Conservation (phyloP, 2,797 vertebrate genomes). For the Poecilia velifera region DNA sequence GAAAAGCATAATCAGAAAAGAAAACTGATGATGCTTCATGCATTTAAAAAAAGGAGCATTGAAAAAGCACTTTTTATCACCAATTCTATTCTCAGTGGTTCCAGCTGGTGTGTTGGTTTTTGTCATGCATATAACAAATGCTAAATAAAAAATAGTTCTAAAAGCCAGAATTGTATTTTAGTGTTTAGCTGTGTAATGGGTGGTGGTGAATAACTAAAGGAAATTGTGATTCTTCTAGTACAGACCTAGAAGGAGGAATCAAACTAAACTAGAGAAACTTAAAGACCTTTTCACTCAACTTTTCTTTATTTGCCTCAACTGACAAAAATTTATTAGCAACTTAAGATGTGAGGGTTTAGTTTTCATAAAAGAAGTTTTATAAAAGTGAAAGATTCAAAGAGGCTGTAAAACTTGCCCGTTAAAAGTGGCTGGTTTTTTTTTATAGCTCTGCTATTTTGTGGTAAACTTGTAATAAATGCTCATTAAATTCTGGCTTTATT, state of each 20-base stretch:
- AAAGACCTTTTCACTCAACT: neutral
- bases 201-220: neutral
- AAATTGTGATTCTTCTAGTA: neutral
- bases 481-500: conserved; percentile 50
- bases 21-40: neutral
- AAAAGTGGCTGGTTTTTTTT: conserved; percentile 1
- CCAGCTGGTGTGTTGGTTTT: too few relatives aligned
- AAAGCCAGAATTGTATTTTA: too few relatives aligned
- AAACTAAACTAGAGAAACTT: neutral
- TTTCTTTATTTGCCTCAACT: neutral
- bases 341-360: neutral
- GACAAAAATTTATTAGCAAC: neutral
- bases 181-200: too few relatives aligned
- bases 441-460: conserved; percentile 11
- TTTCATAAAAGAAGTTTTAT: neutral
- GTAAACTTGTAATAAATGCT: conserved; percentile 32
- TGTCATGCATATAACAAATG: too few relatives aligned
- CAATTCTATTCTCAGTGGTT: too few relatives aligned
- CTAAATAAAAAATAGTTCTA: too few relatives aligned
- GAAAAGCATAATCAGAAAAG: neutral
- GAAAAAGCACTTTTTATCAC: too few relatives aligned
- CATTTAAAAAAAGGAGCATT: too few relatives aligned
- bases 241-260: neutral
- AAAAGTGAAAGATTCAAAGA: conserved; percentile 18
- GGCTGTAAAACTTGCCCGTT: conserved; percentile 4